phyloP scores from a whole-genome alignment of 2,797 vertebrate species.

The Pogonophryne albipinna region DNA sequence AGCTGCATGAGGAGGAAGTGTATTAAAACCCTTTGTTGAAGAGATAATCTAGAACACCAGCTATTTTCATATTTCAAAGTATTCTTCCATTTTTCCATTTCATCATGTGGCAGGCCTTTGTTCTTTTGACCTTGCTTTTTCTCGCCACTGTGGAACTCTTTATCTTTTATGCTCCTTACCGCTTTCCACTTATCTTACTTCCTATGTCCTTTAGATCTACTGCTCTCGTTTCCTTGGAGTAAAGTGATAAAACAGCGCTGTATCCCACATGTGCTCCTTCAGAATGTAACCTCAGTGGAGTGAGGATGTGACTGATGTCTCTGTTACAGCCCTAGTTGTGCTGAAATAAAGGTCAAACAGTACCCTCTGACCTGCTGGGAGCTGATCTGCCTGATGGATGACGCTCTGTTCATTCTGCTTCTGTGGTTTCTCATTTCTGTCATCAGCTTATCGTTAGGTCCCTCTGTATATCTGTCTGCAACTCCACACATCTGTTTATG shows the following conservation, averaged over 20 bases:
- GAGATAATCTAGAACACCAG: slow-evolving; percentile 53
- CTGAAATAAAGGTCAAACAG: slow-evolving; percentile 69
- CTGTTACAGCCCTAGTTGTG: slow-evolving; percentile 60
- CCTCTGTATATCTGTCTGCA: slow-evolving; percentile 45
- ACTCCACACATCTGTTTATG: slow-evolving; percentile 59
- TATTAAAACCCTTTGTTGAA: slow-evolving; percentile 28
- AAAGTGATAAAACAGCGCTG: slow-evolving; percentile 73
- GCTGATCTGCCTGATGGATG: slow-evolving; percentile 73
- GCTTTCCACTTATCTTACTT: slow-evolving; percentile 61
- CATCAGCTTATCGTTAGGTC: slow-evolving; percentile 41
- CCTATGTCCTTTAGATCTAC: slow-evolving; percentile 63
- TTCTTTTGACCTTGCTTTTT: slow-evolving; percentile 44
- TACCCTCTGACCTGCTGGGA: slow-evolving; percentile 65
- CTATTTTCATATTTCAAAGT: slow-evolving; percentile 37
- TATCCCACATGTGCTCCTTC: slow-evolving; percentile 63
- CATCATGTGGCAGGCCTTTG: slow-evolving; percentile 25
- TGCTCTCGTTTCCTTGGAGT: slow-evolving; percentile 52
- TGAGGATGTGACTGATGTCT: slow-evolving; percentile 69
- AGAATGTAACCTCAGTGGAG: slow-evolving; percentile 36
- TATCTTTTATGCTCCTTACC: slow-evolving; percentile 54
- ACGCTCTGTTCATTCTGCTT: slow-evolving; percentile 34
- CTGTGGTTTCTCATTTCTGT: slow-evolving; percentile 60
- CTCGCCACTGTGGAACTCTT: slow-evolving; percentile 44
- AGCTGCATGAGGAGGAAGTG: slow-evolving; percentile 41
- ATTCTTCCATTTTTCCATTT: slow-evolving; percentile 37